A percentile compares a stretch with the other conserved stretches of the same genome.
These are phyloP conservation scores for Lepus oiostolus DNA, from an alignment of 2,797 vertebrate species.

Conservation along the genomic window DNA sequence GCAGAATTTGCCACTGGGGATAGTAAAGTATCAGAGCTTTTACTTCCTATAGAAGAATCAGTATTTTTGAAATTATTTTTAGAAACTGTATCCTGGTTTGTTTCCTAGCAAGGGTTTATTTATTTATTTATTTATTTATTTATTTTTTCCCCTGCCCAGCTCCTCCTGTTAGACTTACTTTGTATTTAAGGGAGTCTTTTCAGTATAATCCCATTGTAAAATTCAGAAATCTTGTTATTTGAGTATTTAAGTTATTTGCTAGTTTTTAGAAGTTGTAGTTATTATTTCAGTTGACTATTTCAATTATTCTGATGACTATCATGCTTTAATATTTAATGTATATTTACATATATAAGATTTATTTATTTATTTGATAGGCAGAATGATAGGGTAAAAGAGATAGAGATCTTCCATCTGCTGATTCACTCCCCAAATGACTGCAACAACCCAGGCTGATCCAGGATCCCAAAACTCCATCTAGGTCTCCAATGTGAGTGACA, in stretches of 20 bases:
- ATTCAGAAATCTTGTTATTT: slow-evolving; percentile 32
- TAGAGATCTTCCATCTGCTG: too few species aligned
- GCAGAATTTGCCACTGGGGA: slow-evolving; percentile 18
- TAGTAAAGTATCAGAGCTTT: slow-evolving; percentile 14
- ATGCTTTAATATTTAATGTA: not conserved
- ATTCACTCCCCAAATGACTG: too few species aligned
- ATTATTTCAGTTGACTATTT: not conserved
- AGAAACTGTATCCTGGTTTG: not conserved
- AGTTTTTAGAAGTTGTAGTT: slow-evolving; percentile 45
- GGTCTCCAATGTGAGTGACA: too few species aligned
- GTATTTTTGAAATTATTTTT: slow-evolving; percentile 49
- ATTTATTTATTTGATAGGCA: too few species aligned
- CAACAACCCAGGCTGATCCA: too few species aligned
- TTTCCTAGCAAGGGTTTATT: not conserved
- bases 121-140: too few species aligned
- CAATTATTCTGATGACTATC: slow-evolving; percentile 22
- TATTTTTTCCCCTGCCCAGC: not conserved
- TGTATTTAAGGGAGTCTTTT: not conserved
- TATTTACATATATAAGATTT: not conserved
- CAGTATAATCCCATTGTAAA: not conserved
- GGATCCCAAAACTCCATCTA: too few species aligned
- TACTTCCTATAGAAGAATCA: not conserved
- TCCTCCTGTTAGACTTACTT: not conserved
- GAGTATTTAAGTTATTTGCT: slow-evolving; percentile 27
- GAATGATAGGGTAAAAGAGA: too few species aligned